A percentile compares a stretch with the other conserved stretches of the same genome.
These are phyloP conservation scores for Haliaeetus leucogaster DNA, from an alignment of 2,113 vertebrate species.

Conservation along the genomic window DNA sequence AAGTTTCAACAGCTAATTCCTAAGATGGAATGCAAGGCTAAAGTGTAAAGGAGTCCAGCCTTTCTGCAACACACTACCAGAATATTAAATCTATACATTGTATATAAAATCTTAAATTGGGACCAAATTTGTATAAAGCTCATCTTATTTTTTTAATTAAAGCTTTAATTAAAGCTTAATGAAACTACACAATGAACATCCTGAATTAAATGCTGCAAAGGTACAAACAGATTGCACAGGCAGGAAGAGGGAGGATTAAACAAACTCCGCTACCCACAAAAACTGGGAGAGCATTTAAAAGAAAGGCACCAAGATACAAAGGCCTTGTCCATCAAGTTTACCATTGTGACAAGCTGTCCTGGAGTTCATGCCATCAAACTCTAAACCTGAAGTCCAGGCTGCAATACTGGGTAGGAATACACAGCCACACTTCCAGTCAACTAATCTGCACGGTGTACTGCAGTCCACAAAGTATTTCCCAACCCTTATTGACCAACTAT, in stretches of 20 bases:
- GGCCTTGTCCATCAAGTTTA: neutral
- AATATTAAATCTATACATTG: neutral
- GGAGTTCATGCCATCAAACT: neutral
- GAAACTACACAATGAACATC: neutral
- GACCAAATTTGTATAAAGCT: neutral
- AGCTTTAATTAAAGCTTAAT: neutral
- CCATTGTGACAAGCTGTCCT: neutral
- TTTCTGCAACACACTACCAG: neutral
- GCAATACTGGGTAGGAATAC: neutral
- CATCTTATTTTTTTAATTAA: neutral
- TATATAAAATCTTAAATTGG: neutral
- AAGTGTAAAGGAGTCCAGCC: neutral
- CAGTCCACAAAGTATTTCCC: neutral
- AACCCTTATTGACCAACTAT: neutral
- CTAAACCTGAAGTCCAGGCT: neutral
- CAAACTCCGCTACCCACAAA: neutral
- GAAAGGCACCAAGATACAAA: neutral
- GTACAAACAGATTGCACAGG: neutral
- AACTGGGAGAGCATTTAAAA: neutral
- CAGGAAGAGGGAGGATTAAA: neutral
- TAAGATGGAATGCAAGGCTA: neutral
- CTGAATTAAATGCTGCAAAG: neutral
- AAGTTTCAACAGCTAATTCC: neutral
- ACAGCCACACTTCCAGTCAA: neutral
- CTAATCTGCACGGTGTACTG: neutral